These are phyloP conservation scores for Chionomys nivalis DNA, from an alignment of 2,113 vertebrate genomes.

Conservation along the genomic window DNA sequence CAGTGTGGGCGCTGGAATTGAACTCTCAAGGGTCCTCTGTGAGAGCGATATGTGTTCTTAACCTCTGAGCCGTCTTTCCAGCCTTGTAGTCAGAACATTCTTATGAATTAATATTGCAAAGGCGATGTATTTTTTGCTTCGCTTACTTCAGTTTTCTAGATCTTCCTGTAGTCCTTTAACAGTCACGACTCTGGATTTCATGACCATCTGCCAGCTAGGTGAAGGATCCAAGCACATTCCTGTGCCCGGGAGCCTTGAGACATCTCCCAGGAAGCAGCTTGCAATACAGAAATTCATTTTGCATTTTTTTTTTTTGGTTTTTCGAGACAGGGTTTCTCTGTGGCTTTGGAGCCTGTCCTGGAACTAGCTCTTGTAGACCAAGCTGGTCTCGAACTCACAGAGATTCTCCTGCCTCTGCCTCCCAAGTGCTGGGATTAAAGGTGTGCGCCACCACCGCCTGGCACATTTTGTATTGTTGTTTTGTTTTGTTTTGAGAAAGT, in stretches of 20 bases:
- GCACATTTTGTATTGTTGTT: no score
- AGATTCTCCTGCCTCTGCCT: no score
- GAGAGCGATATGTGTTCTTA: neutral
- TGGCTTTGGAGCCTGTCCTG: no score
- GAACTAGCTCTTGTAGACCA: no score
- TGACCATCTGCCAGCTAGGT: neutral
- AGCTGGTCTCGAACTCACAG: no score
- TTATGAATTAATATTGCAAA: constrained; percentile 10
- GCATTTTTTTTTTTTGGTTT: no score
- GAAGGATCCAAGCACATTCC: neutral
- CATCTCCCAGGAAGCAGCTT: neutral
- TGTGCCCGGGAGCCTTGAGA: neutral
- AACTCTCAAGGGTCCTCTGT: neutral
- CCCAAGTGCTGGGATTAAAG: no score
- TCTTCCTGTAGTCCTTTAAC: neutral
- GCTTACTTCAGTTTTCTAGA: neutral
- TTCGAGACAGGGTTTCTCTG: no score
- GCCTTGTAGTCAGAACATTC: neutral
- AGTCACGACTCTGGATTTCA: neutral
- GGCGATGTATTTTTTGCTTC: neutral
- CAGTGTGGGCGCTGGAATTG: neutral
- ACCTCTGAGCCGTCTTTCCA: neutral
- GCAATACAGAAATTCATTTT: neutral
- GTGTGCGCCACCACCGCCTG: no score
- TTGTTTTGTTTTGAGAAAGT: neutral